These are phyloP conservation scores for Hermetia illucens DNA, from an alignment of 1,140 invertebrate genomes.

Conservation along the genomic window DNA sequence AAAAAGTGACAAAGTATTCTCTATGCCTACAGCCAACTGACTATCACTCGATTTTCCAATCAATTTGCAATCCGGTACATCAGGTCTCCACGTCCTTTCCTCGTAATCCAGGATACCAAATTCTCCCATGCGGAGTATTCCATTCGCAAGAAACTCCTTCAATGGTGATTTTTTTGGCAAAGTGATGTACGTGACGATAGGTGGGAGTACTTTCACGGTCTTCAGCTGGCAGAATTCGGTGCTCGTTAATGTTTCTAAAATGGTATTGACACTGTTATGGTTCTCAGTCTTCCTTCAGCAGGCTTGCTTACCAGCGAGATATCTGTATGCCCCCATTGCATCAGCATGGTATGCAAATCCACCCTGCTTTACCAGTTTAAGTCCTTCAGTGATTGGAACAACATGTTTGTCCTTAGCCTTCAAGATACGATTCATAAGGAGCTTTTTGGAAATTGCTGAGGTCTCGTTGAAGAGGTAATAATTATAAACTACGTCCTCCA, in stretches of 20 bases:
- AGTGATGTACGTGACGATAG: slow-evolving; percentile 1
- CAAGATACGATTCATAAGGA: slow-evolving; percentile 16
- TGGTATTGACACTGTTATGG: not conserved
- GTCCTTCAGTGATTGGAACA: slow-evolving; percentile 13
- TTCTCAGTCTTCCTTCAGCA: not conserved
- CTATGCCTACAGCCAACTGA: slow-evolving; percentile 18
- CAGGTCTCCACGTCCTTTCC: slow-evolving; percentile 14
- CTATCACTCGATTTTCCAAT: slow-evolving; percentile 6
- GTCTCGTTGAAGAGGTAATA: slow-evolving; percentile 29
- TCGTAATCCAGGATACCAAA: slow-evolving; percentile 16
- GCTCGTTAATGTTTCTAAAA: slow-evolving; percentile 10
- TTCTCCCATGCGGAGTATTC: slow-evolving; percentile 12
- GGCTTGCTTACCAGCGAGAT: slow-evolving; percentile 8
- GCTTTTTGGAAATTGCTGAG: slow-evolving; percentile 11
- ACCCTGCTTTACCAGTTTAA: slow-evolving; percentile 12
- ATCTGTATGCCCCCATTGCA: slow-evolving; percentile 16
- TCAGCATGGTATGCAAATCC: slow-evolving; percentile 22
- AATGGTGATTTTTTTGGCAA: slow-evolving; percentile 17
- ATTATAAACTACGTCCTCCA: slow-evolving; percentile 37
- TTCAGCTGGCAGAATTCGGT: slow-evolving; percentile 21
- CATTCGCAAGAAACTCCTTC: slow-evolving; percentile 15
- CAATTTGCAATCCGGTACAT: slow-evolving; percentile 15
- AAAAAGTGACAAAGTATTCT: slow-evolving; percentile 21
- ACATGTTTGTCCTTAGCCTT: slow-evolving; percentile 10
- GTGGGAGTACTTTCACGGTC: slow-evolving; percentile 15